A percentile compares a stretch with the other conserved stretches of the same genome.
Conservation (phyloP, 2,113 vertebrate genomes). For the Riparia riparia region DNA sequence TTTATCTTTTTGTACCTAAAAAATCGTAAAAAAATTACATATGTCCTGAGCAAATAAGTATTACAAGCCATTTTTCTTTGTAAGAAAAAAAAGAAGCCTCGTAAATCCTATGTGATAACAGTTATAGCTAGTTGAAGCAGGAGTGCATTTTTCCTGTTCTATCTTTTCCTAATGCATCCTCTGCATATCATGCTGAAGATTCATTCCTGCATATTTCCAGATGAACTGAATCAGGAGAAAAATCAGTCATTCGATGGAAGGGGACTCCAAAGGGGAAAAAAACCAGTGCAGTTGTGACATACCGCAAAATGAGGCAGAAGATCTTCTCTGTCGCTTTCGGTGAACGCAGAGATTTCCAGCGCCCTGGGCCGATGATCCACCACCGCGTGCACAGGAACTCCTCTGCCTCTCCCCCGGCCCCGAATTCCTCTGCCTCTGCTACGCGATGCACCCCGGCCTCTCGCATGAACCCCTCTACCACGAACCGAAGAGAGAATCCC, state of each 20-base stretch:
- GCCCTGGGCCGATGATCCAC: conserved; percentile 94
- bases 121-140: not conserved
- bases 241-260: not conserved
- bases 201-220: not conserved
- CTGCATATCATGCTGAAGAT: not conserved
- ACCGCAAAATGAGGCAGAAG: conserved; percentile 97
- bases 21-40: not conserved
- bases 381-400: conserved; percentile 83
- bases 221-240: not conserved
- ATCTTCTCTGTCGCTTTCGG: conserved; percentile 87
- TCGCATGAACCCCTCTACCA: conserved; percentile 84
- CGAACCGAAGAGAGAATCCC: conserved; percentile 89
- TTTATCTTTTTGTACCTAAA: not conserved
- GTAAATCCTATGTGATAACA: not conserved
- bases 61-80: not conserved
- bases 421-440: conserved; percentile 85
- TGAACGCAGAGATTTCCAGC: conserved; percentile 90
- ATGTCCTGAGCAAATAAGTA: not conserved
- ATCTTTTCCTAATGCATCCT: not conserved
- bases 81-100: not conserved
- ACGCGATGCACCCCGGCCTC: conserved; percentile 83
- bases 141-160: not conserved
- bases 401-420: conserved; percentile 85
- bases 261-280: not conserved
- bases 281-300: conserved; percentile 63